Conservation (phyloP, 1,140 invertebrate species). For the Drosophila willistoni region DNA sequence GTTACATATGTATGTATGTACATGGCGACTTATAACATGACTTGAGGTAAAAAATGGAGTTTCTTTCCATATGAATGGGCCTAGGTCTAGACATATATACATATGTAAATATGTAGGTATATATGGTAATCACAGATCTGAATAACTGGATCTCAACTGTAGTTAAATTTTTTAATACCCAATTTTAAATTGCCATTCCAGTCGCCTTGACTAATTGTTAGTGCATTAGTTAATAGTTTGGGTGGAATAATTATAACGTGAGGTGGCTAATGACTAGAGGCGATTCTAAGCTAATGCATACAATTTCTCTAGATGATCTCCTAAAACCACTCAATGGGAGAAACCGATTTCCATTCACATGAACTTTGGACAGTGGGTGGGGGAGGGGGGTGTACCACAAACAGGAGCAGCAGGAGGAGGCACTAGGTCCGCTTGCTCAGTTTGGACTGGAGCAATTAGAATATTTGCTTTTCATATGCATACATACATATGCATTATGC, state of each 20-base stretch:
- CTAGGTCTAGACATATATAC: too few relatives aligned
- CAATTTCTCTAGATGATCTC: slow-evolving; percentile 4
- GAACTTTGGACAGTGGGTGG: slow-evolving; percentile 24
- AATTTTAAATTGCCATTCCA: too few relatives aligned
- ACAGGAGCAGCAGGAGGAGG: slow-evolving; percentile 45
- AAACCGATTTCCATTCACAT: neutral
- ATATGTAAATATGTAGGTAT: too few relatives aligned
- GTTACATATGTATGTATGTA: too few relatives aligned
- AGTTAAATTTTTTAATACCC: too few relatives aligned
- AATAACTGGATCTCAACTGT: too few relatives aligned
- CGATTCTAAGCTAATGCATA: neutral
- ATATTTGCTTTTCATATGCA: slow-evolving; percentile 30
- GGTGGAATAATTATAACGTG: neutral
- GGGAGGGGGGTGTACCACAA: neutral
- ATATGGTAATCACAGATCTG: too few relatives aligned
- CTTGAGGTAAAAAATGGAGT: too few relatives aligned
- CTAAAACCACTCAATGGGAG: slow-evolving; percentile 7
- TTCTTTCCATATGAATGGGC: too few relatives aligned
- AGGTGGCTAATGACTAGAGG: neutral
- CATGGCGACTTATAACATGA: too few relatives aligned
- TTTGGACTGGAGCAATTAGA: slow-evolving; percentile 39
- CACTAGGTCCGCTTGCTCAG: neutral
- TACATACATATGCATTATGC: slow-evolving; percentile 8
- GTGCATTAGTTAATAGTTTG: neutral
- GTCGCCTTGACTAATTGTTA: neutral